Base-by-base conservation (phyloP, 2,797 vertebrate genomes). In the Tachyglossus aculeatus region DNA sequence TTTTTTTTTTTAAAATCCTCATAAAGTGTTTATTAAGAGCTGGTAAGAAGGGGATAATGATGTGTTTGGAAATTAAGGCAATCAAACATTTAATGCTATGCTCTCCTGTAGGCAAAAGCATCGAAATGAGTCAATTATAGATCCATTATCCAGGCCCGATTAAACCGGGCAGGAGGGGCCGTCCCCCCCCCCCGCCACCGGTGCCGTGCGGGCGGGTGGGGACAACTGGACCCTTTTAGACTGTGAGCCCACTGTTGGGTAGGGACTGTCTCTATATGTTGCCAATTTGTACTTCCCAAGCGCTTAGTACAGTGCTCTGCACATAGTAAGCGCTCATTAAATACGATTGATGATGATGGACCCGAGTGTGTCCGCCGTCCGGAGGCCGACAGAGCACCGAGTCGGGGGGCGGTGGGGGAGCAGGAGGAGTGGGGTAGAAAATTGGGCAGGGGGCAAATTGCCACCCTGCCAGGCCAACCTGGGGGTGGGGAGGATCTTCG, bases 81-180 rank as follows among this genome's bases (percentile, higher is more conserved):
- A 98, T 99, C 97, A 96, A 97, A 99, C 97, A 97, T 96, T 98
- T 98, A 98, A 97, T 94, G 95, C 96, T 92, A 95, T 94, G 94
- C 95, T 94, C 93, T 96, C 96, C 97, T 98, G 96, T 96, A 96
- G 96, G 96, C 96, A 95, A 96, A 93, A 96, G 95, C 95, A 96
- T 97, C 96, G 95, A 98, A 98, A 99, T 98, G 95, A 98, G 95
- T 98, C 96, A 98, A 99, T 99, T 98, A 99, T 93, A 96, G 95
- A 95, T 96, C 96, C 95, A 98, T 98, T 98, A 99, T 96, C 94
- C 93, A 90, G 87, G 86, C 93, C 92, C 94, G 93, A 94, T 90
- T 93, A 91, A 93, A 92, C 91, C 88, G 82, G 86, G 89, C 88
- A 91, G 92, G 81, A 88, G 15, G 80, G 86, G 86, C 83, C 86